A percentile compares a stretch with the other conserved stretches of the same genome.
Conservation (phyloP, 2,797 vertebrate genomes). For the Artibeus jamaicensis region DNA sequence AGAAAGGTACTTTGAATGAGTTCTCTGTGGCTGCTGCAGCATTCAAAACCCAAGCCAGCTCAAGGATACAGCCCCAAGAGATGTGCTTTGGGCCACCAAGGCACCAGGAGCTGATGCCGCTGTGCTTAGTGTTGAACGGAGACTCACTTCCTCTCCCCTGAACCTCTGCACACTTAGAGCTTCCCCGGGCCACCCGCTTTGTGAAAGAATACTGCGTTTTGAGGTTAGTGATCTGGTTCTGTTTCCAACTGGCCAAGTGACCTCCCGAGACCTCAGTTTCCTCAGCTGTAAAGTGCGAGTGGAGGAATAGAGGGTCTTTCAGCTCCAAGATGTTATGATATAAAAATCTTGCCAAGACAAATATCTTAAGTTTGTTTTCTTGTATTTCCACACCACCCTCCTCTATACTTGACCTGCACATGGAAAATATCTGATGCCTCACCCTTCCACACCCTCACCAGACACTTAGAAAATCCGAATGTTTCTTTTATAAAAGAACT, state of each 20-base stretch:
- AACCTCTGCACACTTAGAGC: background rate
- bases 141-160: background rate
- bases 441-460: constrained; percentile 56
- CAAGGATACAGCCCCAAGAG: background rate
- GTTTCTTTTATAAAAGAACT: constrained; percentile 46
- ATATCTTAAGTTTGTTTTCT: constrained; percentile 38
- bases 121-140: background rate
- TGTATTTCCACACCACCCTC: constrained; percentile 8
- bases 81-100: background rate
- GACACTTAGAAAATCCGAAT: constrained; percentile 42
- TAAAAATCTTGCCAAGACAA: constrained; percentile 51
- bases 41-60: background rate
- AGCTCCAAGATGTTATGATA: background rate
- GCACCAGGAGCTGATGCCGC: background rate
- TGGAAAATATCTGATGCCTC: constrained; percentile 50
- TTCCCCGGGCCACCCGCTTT: background rate
- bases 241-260: background rate
- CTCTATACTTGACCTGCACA: constrained; percentile 20
- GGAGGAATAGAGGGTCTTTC: background rate
- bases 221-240: background rate
- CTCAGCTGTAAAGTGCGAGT: background rate
- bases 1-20: background rate
- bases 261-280: constrained; percentile 39
- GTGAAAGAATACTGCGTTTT: background rate
- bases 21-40: background rate